phyloP scores from a whole-genome alignment of 2,888 invertebrate genomes.

The Brachylomia viminalis region DNA sequence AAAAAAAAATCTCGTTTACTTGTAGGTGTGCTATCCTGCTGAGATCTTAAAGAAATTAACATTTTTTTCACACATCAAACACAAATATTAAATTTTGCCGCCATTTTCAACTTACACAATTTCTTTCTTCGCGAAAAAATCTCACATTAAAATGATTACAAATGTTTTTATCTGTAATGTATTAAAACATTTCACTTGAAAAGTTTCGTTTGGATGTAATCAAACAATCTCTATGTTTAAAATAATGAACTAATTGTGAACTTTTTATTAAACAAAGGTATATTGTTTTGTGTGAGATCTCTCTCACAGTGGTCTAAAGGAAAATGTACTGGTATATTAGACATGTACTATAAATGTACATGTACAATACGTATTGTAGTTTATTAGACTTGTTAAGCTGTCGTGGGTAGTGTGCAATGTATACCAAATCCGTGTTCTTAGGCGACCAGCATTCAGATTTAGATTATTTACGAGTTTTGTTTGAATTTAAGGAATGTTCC shows the following conservation, averaged over 20 bases:
- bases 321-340: slow-evolving; percentile 47
- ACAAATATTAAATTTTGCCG: slow-evolving; percentile 6
- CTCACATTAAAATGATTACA: slow-evolving; percentile 63
- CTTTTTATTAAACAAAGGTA: slow-evolving; percentile 74
- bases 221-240: slow-evolving; percentile 64
- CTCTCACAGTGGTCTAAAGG: slow-evolving; percentile 68
- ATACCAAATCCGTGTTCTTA: slow-evolving; percentile 48
- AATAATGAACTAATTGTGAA: slow-evolving; percentile 67
- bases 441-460: slow-evolving; percentile 52
- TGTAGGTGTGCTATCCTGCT: slow-evolving; percentile 3
- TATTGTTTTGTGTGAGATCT: slow-evolving; percentile 72
- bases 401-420: slow-evolving; percentile 54
- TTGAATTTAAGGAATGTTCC: slow-evolving; percentile 53
- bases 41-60: slow-evolving; percentile 16
- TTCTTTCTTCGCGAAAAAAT: slow-evolving; percentile 59
- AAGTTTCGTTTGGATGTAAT: slow-evolving; percentile 70
- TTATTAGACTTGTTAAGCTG: slow-evolving; percentile 42
- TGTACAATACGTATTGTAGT: slow-evolving; percentile 45
- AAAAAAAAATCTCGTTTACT: neutral
- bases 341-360: slow-evolving; percentile 24
- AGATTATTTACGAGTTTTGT: slow-evolving; percentile 55
- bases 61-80: slow-evolving; percentile 29
- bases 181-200: slow-evolving; percentile 69
- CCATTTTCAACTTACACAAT: slow-evolving; percentile 31
- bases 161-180: slow-evolving; percentile 53